Evolutionary conservation across 1,140 invertebrate species (phyloP).

Genomic region (Neuroterus valhalla): DNA sequence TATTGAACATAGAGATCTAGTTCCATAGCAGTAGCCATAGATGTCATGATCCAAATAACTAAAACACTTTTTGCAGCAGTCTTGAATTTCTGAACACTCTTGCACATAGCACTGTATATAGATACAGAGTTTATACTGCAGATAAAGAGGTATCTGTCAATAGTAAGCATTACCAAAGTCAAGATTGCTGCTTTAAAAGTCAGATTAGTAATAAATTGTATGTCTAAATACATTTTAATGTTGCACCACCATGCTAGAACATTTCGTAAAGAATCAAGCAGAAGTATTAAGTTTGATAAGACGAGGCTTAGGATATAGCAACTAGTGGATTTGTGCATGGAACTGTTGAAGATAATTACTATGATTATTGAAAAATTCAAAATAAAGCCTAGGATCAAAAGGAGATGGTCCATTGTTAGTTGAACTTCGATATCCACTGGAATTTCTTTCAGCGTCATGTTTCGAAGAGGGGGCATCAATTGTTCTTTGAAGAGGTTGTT

Average conservation of each 20-base stretch:
- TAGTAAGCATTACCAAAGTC: conserved; percentile 58
- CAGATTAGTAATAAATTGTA: conserved; percentile 60
- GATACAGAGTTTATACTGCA: conserved; percentile 37
- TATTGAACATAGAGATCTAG: conserved; percentile 60
- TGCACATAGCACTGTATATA: conserved; percentile 9
- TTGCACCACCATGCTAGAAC: conserved; percentile 53
- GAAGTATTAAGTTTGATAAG: conserved; percentile 58
- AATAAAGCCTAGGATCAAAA: conserved; percentile 46
- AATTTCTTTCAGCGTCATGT: background rate
- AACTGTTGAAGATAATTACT: conserved; percentile 42
- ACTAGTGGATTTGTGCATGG: conserved; percentile 49
- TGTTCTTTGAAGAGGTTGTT: too few relatives aligned
- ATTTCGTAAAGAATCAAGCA: conserved; percentile 58
- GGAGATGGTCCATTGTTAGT: conserved; percentile 41
- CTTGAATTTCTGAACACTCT: conserved; percentile 38
- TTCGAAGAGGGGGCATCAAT: too few relatives aligned
- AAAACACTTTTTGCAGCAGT: conserved; percentile 53
- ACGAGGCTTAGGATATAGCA: conserved; percentile 62
- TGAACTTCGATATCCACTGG: background rate
- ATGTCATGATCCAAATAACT: conserved; percentile 56
- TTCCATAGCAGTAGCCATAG: conserved; percentile 56
- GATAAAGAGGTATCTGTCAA: conserved; percentile 57
- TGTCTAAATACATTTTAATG: conserved; percentile 53
- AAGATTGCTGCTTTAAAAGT: conserved; percentile 61
- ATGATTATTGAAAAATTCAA: conserved; percentile 53